Evolutionary conservation across 2,888 invertebrate genomes (phyloP), one percentile per base, ranked within the genome.

Genomic region (Choristoneura rosaceana): DNA sequence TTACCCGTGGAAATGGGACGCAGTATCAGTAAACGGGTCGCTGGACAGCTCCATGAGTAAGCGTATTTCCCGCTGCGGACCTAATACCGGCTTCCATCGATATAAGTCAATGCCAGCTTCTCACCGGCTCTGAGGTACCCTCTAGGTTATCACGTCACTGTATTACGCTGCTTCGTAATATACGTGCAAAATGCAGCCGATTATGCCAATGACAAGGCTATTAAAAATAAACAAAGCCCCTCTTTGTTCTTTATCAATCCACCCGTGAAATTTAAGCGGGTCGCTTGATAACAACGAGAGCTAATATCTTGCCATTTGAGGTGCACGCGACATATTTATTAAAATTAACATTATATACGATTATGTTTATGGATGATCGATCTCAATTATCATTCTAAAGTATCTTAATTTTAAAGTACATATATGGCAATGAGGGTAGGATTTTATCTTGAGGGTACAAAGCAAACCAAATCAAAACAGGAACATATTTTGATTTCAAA

Each of bases 1-100:
- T 52, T 73, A 58, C 64, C 64, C 71, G 62, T 71, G 66, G 73
- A 73, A 71, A 71, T 71, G 63, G 71, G 68, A 10, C 73, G 68
- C 55, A n/a, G 34, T 50, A n/a, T 59, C 55, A 55, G 34, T 43
- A 61, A 61, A 52, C 60, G 61, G 61, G 66, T 62, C 67, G 43
- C 66, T 55, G 62, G 62, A 58, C 71, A 45, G 25, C 64, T 7
- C 25, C 17, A 60, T 69, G 73, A 64, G 68, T 69, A 73, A 64
- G 60, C 17, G 69, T 63, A 60, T 64, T 64, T 63, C 73, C 73
- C 73, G 47, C 47, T 60, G 12, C 55, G 10, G 25, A 10, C 17
- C 55, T 25, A 15, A 47, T 43, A 43, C 12, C 43, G 43, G 43
- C 12, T 43, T n/a, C n/a, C n/a, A n/a, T n/a, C n/a, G n/a, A n/a